A percentile compares a stretch with the other conserved stretches of the same genome.
Evolutionary conservation across 2,888 invertebrate species (phyloP).

Genomic region (Syrphus vitripennis): DNA sequence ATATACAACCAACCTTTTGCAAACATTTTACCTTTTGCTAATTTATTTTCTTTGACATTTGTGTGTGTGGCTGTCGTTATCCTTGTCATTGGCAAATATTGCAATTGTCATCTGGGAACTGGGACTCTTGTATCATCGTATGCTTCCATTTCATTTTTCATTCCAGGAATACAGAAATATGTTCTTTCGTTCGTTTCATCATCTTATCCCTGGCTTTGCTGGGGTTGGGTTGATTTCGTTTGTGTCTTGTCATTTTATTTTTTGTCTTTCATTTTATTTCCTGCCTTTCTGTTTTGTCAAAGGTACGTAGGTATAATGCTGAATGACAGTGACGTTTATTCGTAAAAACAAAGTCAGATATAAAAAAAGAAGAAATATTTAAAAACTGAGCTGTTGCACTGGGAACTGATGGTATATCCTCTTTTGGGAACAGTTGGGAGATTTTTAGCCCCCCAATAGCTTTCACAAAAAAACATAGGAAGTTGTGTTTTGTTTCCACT

Average conservation of each 20-base stretch:
- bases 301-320: neutral
- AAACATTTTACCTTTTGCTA: slow-evolving; percentile 34
- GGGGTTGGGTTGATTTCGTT: neutral
- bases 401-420: slow-evolving; percentile 46
- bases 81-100: slow-evolving; percentile 39
- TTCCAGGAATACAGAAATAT: neutral
- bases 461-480: neutral
- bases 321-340: slow-evolving; percentile 13
- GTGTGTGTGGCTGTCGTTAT: neutral
- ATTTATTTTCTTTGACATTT: slow-evolving; percentile 46
- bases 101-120: slow-evolving; percentile 53
- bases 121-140: neutral
- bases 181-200: neutral
- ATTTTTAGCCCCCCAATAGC: neutral
- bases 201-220: neutral
- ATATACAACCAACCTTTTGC: neutral
- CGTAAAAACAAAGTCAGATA: neutral
- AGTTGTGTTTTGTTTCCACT: slow-evolving; percentile 17
- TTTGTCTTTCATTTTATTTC: neutral
- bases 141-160: neutral
- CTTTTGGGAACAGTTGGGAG: neutral
- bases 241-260: slow-evolving; percentile 21
- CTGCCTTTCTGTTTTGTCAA: slow-evolving; percentile 11
- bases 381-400: slow-evolving; percentile 34
- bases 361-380: neutral